Evolutionary conservation across 2,797 vertebrate species (phyloP).

Genomic region (Poecile montanus): DNA sequence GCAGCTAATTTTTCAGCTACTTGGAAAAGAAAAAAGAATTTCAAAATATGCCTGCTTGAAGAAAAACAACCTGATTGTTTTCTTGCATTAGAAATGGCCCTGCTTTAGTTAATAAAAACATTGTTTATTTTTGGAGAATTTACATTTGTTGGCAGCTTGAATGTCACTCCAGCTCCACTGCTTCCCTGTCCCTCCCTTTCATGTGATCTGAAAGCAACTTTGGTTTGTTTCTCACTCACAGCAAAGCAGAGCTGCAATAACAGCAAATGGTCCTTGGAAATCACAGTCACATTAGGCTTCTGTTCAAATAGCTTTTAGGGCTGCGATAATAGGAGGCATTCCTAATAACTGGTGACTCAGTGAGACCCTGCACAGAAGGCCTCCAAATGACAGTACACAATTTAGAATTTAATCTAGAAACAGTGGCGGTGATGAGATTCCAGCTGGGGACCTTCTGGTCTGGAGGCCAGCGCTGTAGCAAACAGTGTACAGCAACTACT

Average conservation of each 20-base stretch:
- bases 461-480: conserved; percentile 46
- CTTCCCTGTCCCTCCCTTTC: conserved; percentile 50
- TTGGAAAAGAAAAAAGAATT: not conserved
- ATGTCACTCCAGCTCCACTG: conserved; percentile 53
- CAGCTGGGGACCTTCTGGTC: conserved; percentile 81
- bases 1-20: not conserved
- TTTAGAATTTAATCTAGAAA: conserved; percentile 84
- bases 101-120: conserved; percentile 27
- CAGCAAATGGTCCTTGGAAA: conserved; percentile 83
- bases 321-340: conserved; percentile 78
- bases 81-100: conserved; percentile 33
- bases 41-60: not conserved
- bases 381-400: conserved; percentile 79
- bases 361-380: conserved; percentile 81
- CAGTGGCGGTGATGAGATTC: conserved; percentile 75
- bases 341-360: conserved; percentile 81
- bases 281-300: conserved; percentile 80
- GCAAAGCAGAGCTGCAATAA: conserved; percentile 76
- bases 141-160: conserved; percentile 43
- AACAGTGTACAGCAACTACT: conserved; percentile 45
- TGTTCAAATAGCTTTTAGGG: conserved; percentile 83
- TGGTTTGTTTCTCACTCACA: conserved; percentile 72
- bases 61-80: conserved; percentile 8
- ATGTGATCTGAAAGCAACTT: conserved; percentile 70
- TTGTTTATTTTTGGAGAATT: conserved; percentile 64